Conservation (phyloP, 2,113 vertebrate genomes). For the Cinclus cinclus region DNA sequence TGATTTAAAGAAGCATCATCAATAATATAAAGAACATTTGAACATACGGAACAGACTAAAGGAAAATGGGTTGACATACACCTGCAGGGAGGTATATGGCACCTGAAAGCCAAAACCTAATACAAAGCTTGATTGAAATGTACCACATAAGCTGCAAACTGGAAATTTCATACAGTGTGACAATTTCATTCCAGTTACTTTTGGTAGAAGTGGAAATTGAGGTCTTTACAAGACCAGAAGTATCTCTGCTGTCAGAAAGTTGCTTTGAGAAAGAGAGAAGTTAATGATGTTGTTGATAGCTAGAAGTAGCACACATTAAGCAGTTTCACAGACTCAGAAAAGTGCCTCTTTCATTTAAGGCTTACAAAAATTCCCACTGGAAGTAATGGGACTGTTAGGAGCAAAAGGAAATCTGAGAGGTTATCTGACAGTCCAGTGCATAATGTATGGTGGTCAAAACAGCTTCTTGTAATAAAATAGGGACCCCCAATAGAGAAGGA, state of each 20-base stretch:
- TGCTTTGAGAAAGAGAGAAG: not conserved
- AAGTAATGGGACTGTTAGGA: not conserved
- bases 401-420: not conserved
- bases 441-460: not conserved
- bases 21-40: slow-evolving; percentile 26
- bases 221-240: not conserved
- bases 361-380: not conserved
- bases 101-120: not conserved
- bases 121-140: not conserved
- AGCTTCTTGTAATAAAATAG: not conserved
- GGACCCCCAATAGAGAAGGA: not conserved
- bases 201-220: not conserved
- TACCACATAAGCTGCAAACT: not conserved
- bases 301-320: not conserved
- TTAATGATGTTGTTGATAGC: not conserved
- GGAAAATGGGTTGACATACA: slow-evolving; percentile 10
- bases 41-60: not conserved
- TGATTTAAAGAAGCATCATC: slow-evolving; percentile 1
- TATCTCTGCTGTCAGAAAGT: not conserved
- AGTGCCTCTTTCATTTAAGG: not conserved
- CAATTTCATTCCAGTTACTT: slow-evolving; percentile 11
- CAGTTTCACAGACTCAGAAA: not conserved
- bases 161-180: not conserved
- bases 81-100: not conserved
- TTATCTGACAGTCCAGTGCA: not conserved